Evolutionary conservation across 1,140 invertebrate genomes (phyloP).

Genomic region (Hyles vespertilio): DNA sequence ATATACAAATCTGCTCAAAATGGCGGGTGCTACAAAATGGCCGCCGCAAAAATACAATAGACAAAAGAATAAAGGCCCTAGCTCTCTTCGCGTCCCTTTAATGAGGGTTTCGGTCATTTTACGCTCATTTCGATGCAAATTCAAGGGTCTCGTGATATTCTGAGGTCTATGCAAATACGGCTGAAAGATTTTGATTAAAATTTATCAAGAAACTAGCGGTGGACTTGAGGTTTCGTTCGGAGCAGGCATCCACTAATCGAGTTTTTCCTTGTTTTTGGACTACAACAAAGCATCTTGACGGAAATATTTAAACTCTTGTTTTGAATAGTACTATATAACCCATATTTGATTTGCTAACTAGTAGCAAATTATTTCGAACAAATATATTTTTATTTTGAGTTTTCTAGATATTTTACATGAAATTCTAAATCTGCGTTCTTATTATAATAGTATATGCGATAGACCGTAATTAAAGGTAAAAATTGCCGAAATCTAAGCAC

Average conservation of each 20-base stretch:
- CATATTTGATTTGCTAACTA: no score
- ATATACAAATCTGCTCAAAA: constrained; percentile 36
- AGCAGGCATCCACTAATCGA: background rate
- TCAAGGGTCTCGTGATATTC: constrained; percentile 57
- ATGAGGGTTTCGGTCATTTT: constrained; percentile 60
- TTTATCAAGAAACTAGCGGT: constrained; percentile 32
- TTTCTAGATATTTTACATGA: no score
- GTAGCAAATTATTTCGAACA: no score
- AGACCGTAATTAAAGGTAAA: no score
- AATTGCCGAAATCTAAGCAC: no score
- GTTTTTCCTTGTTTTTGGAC: no score
- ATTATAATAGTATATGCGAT: no score
- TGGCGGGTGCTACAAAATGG: constrained; percentile 42
- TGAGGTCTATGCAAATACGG: constrained; percentile 59
- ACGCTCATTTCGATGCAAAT: constrained; percentile 65
- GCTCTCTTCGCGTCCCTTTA: constrained; percentile 38
- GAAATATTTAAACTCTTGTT: no score
- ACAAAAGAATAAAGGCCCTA: constrained; percentile 53
- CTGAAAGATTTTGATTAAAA: constrained; percentile 64
- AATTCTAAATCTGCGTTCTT: no score
- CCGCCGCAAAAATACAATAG: constrained; percentile 35
- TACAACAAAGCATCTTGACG: no score
- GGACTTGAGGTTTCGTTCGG: background rate
- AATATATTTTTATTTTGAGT: no score
- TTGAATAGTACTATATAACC: no score